Percentiles rank a stretch among this genome's conserved stretches.
Conservation (phyloP, 2,113 vertebrate genomes). For the Hypomesus transpacificus region DNA sequence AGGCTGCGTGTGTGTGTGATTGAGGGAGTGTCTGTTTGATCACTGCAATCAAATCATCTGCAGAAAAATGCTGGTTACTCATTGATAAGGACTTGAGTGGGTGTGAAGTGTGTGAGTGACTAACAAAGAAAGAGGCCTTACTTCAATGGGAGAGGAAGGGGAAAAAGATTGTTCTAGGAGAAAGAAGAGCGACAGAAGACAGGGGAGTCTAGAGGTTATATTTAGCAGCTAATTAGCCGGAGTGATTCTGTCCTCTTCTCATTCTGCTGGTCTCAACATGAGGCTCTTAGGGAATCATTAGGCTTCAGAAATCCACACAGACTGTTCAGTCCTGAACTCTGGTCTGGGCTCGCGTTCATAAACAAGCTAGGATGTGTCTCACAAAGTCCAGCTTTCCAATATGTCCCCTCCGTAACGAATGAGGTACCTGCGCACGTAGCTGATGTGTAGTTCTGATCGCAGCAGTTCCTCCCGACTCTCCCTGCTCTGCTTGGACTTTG, state of each 20-base stretch:
- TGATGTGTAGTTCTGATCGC: too few relatives aligned
- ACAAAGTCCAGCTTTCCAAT: too few relatives aligned
- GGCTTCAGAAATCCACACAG: neutral
- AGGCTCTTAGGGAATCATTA: slow-evolving; percentile 69
- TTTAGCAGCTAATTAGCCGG: slow-evolving; percentile 72
- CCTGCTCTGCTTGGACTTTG: too few relatives aligned
- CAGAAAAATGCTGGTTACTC: too few relatives aligned
- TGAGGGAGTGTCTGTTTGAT: neutral
- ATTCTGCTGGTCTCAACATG: slow-evolving; percentile 61
- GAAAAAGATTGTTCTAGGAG: slow-evolving; percentile 2
- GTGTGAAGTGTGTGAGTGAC: neutral
- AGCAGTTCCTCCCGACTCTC: too few relatives aligned
- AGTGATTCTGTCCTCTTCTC: slow-evolving; percentile 61
- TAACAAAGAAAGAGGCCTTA: neutral
- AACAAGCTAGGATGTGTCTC: too few relatives aligned
- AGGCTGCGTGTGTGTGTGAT: neutral
- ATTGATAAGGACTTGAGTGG: too few relatives aligned
- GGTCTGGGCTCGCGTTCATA: too few relatives aligned
- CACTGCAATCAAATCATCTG: neutral
- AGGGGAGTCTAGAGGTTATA: slow-evolving; percentile 63
- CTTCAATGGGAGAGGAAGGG: neutral
- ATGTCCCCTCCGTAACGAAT: too few relatives aligned
- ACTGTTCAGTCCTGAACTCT: neutral
- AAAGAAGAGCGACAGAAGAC: slow-evolving; percentile 44
- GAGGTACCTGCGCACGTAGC: too few relatives aligned